These are phyloP conservation scores for Ectropis crepuscularia DNA, from an alignment of 2,888 invertebrate species.

Conservation along the genomic window DNA sequence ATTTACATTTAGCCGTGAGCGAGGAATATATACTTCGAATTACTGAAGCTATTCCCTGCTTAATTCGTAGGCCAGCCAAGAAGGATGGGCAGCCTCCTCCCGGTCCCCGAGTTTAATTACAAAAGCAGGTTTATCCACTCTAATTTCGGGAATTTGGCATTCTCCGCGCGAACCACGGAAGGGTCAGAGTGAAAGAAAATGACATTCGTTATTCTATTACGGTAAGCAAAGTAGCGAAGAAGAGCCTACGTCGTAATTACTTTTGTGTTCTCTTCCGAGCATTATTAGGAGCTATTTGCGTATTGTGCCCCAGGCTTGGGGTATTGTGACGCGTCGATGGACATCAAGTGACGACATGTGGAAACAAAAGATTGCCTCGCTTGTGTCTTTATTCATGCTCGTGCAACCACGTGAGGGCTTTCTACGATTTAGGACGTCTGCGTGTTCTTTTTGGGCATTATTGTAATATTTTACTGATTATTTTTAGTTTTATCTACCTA, in stretches of 20 bases:
- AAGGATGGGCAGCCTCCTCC: conserved; percentile 77
- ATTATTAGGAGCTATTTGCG: conserved; percentile 56
- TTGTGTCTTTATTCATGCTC: conserved; percentile 55
- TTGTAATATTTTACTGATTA: conserved; percentile 6
- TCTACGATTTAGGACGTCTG: conserved; percentile 44
- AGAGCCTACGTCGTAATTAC: conserved; percentile 74
- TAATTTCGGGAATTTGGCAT: conserved; percentile 83
- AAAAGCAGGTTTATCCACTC: conserved; percentile 81
- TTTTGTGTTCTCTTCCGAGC: conserved; percentile 51
- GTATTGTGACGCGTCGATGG: conserved; percentile 44
- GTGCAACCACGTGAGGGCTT: conserved; percentile 54
- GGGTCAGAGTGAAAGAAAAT: conserved; percentile 83
- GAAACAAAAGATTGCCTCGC: conserved; percentile 55
- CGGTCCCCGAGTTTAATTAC: conserved; percentile 77
- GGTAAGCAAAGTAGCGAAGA: conserved; percentile 74
- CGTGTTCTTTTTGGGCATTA: conserved; percentile 30
- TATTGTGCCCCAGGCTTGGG: conserved; percentile 49
- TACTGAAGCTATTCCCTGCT: conserved; percentile 82
- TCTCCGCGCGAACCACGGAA: conserved; percentile 82
- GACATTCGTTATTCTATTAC: conserved; percentile 84
- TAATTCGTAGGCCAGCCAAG: conserved; percentile 83
- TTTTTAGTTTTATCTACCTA: conserved; percentile 3
- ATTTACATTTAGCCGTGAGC: conserved; percentile 80
- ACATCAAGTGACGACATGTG: conserved; percentile 48
- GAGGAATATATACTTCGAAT: conserved; percentile 82